Evolutionary conservation across 1,140 invertebrate genomes (phyloP), one percentile per base, ranked within the genome.

Genomic region (Drosophila jambulina): DNA sequence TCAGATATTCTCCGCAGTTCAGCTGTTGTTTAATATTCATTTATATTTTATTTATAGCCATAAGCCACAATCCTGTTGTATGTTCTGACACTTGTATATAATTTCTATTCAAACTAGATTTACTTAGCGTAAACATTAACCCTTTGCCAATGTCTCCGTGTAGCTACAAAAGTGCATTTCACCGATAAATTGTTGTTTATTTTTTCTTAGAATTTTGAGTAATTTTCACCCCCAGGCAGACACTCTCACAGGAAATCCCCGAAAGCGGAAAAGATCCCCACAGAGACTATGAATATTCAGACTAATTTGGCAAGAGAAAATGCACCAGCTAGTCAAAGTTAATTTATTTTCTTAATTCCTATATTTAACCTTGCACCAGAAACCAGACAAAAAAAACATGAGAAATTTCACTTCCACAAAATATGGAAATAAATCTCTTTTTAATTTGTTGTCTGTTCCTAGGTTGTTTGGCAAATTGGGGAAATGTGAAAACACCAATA

Each of bases 321-420:
- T 49, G 51, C 65, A 71, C 17, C 34, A 36, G 36, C 51, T 3
- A 38, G 34, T 27, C 65, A 40, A 56, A 71, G 65, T 36, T 34
- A 72, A 72, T 72, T 72, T 72, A 72, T 48, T 49, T 72, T 67
- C 17, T 32, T 36, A 51, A 68, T 29, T 36, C 29, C 40, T 53
- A 53, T 53, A 65, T 64, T 42, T 51, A 21, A 34, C 61, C 61
- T 70, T 53, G 45, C 36, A 25, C 27, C 46, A 43, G 43, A 58
- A 38, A 23, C 7, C 13, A 36, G 6, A 34, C 15, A 49, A 27
- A 10, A 36, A 58, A 32, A 21, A 56, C 40, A 57, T 25, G 34
- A 29, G 15, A 67, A 60, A 72, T 72, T 72, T 72, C 42, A 60
- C 69, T 72, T 72, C 70, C 25, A 53, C 46, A 72, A 70, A 58